Evolutionary conservation across 23 tunicate genomes (phyloP), one percentile per base, ranked within the genome.

Genomic region (Clavelina lepadiformis): DNA sequence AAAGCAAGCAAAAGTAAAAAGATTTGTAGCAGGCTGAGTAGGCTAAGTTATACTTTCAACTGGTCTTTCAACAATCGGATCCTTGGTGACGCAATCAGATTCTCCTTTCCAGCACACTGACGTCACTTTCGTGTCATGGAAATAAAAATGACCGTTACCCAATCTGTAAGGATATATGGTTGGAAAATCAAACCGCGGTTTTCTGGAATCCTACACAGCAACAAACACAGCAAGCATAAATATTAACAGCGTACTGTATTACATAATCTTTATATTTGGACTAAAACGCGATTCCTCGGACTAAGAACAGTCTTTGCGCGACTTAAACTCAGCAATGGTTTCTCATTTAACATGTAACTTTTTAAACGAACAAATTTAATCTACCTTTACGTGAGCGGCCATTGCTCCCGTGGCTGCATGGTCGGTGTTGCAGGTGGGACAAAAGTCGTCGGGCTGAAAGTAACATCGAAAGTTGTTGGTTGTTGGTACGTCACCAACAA

Each of bases 121-220:
- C 24, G 22, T 53, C 8, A 65, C 71, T 36, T 7, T 25, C 21
- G 71, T 38, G 15, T 36, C 37, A 13, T n/a, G 7, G 46, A 65
- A 65, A 41, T 37, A 38, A 54, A 65, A 65, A 65, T 65, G 71
- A 7, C 71, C 71, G 24, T 38, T 65, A 3, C 71, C 71, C 71
- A 65, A 41, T 8, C 54, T 53, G 54, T 65, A 41, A 1, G 71
- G 46, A 2, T 53, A 26, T 3, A 5, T 18, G 2, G 19, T 15
- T 11, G 15, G 15, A 44, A 44, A 44, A 11, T 13, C 15, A 15
- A 11, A 44, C 49, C 49, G 49, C 15, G 49, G 49, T 11, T 44
- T 44, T 44, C 49, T 44, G 49, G 15, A 44, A 44, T n/a, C n/a
- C n/a, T n/a, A n/a, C n/a, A n/a, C n/a, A n/a, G n/a, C n/a, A n/a